These are phyloP conservation scores for Varecia variegata DNA, from an alignment of 2,797 vertebrate genomes.

Conservation along the genomic window DNA sequence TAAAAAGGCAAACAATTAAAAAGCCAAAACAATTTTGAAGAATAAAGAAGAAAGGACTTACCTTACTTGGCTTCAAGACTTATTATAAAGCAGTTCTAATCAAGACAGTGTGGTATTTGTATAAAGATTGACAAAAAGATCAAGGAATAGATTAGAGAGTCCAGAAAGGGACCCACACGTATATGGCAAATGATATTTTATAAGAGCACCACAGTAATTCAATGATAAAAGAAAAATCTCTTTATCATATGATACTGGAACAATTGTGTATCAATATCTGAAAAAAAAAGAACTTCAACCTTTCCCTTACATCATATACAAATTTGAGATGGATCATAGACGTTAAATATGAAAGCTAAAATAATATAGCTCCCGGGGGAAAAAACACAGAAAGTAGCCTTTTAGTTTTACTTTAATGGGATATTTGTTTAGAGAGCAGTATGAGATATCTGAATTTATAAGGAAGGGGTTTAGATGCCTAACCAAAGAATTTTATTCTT, in stretches of 20 bases:
- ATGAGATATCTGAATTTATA: background rate
- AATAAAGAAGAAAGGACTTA: background rate
- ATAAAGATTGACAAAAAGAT: background rate
- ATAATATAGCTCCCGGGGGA: background rate
- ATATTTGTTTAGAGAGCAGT: background rate
- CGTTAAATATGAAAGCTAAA: slow-evolving; percentile 19
- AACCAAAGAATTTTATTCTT: background rate
- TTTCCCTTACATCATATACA: background rate
- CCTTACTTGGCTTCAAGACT: background rate
- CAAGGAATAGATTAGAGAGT: background rate
- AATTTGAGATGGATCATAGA: background rate
- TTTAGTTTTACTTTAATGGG: background rate
- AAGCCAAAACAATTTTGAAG: background rate
- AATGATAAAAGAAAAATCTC: background rate
- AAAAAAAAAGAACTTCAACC: background rate
- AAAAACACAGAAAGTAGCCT: background rate
- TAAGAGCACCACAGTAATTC: background rate
- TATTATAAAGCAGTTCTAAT: background rate
- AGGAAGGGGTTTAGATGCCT: background rate
- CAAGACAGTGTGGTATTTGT: background rate
- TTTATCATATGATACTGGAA: background rate
- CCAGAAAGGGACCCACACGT: background rate
- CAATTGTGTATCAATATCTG: background rate
- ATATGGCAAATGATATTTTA: background rate
- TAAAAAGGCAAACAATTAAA: background rate